Evolutionary conservation across 1,140 invertebrate genomes (phyloP), one percentile per base, ranked within the genome.

Genomic region (Harpegnathos saltator): DNA sequence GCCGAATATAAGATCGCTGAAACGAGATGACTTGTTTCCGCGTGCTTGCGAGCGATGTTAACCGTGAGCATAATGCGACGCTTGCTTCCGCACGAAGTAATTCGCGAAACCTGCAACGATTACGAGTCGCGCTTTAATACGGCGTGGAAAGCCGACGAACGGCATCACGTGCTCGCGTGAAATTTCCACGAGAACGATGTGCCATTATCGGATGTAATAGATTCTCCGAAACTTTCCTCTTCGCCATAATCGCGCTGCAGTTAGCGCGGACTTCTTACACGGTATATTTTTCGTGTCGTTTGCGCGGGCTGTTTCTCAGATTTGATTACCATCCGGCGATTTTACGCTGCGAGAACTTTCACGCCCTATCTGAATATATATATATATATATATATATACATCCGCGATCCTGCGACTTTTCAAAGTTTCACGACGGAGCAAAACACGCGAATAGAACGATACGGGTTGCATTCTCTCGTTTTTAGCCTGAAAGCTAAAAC

Each of bases 41-140:
- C 24, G 44, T 29, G 22, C 29, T 50, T 1, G 14, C n/a, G 5
- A 3, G 15, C 59, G 59, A n/a, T 9, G 38, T n/a, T 26, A 15
- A 17, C 15, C 19, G 48, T 38, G n/a, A 54, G 3, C 1, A 19
- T 12, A 19, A 38, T 38, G 12, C 29, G 24, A 69, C 44, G n/a
- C 22, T 56, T 33, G 26, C 22, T 38, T 1, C 14, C 12, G 3
- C 14, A 5, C 44, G 17, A 66, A 15, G 19, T 77, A 50, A 75
- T 77, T 66, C 5, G n/a, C 58, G 29, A 77, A 66, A 44, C 19
- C 33, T 26, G 74, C 44, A 77, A 77, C 62, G 74, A 66, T 77
- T 77, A 56, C 62, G 74, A n/a, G n/a, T 3, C 22, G 33, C 7
- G 44, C 22, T 68, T 69, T 69, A 9, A 29, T 14, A 22, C 9